phyloP scores from a whole-genome alignment of 2,797 vertebrate genomes.

The Galagoides demidoff region DNA sequence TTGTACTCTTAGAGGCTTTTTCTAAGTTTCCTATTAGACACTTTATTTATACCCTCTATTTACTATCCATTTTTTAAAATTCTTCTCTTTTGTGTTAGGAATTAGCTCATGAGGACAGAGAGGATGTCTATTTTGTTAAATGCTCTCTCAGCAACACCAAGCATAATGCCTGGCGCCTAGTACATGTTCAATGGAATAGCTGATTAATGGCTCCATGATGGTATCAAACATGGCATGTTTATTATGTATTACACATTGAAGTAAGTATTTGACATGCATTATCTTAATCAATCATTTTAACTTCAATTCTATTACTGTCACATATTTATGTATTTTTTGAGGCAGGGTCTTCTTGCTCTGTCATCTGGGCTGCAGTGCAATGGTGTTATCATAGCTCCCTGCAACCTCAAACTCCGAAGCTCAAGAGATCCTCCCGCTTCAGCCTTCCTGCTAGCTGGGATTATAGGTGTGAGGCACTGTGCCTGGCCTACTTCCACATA shows the following conservation, averaged over 20 bases:
- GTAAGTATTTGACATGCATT: background rate
- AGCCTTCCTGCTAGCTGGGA: no score
- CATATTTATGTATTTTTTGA: no score
- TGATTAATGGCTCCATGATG: no score
- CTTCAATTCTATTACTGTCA: background rate
- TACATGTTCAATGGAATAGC: background rate
- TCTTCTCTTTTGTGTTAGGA: background rate
- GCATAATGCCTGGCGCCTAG: background rate
- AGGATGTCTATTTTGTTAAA: background rate
- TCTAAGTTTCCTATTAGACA: background rate
- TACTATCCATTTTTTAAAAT: background rate
- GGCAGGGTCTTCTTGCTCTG: no score
- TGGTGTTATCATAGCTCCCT: no score
- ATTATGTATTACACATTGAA: no score
- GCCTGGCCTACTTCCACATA: background rate
- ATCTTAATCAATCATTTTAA: background rate
- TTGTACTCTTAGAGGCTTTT: background rate
- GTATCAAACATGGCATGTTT: no score
- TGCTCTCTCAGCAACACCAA: background rate
- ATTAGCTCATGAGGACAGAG: background rate
- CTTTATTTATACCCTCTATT: background rate
- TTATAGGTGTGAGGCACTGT: no score
- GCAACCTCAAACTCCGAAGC: no score
- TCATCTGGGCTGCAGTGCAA: no score
- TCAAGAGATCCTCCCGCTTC: no score